Evolutionary conservation across 2,797 vertebrate genomes (phyloP), one percentile per base, ranked within the genome.

Genomic region (Geotrypetes seraphini): DNA sequence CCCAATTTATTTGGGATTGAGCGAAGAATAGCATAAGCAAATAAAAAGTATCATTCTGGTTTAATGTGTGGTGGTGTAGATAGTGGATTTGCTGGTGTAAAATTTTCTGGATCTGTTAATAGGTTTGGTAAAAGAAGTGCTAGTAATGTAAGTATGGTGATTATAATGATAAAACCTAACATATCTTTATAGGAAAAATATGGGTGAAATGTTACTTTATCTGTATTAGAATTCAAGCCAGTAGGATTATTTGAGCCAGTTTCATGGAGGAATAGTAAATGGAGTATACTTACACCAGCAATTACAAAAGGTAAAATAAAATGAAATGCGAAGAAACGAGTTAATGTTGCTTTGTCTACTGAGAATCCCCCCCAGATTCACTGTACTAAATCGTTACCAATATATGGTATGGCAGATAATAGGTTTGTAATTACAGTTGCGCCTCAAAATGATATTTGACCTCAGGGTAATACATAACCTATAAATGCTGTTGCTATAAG

Each of bases 281-380:
- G 72, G 0, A 68, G 0, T 0, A 57, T 0, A 0, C 25, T 13
- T 0, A 25, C 3, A 0, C 35, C 58, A 1, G 13, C 9, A 0
- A 69, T 16, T 0, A 42, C 1, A 0, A 78, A 72, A 0, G 62
- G 52, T 0, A 71, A 3, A 0, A 73, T 5, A 1, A 79, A 70
- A 16, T 73, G 55, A 1, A 74, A 65, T 0, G 65, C 12, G 0
- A 79, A 73, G 5, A 80, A 79, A 1, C 50, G 64, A 0, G 56
- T 75, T 0, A 77, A 16, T 0, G 55, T 78, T 0, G 76, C 54
- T 0, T 72, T 73, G 0, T 71, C 67, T 0, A 78, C 49, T 0
- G 75, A 72, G 0, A 82, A 81, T 0, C 75, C 66, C 0, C 72
- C 73, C 25, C 73, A 78, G 0, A 66, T 36, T 10, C 71, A 78